A percentile compares a stretch with the other conserved stretches of the same genome.
phyloP scores from a whole-genome alignment of 2,888 invertebrate genomes.

The Stramonita haemastoma region DNA sequence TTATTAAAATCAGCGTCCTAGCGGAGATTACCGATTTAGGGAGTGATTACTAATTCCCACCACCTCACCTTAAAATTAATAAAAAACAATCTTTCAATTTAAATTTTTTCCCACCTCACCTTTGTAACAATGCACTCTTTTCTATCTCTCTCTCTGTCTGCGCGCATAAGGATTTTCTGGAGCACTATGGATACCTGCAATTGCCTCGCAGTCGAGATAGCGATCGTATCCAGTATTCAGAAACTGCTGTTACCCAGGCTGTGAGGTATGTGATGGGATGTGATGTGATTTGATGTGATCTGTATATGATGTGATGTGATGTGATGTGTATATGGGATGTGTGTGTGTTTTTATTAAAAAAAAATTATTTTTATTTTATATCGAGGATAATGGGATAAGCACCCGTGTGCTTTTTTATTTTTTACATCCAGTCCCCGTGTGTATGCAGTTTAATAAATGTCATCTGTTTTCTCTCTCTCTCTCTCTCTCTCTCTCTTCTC shows the following conservation, averaged over 20 bases:
- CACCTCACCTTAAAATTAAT: too few species aligned
- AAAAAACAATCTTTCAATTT: neutral
- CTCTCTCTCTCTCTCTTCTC: neutral
- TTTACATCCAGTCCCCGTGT: too few species aligned
- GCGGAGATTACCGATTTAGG: too few species aligned
- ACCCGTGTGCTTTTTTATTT: too few species aligned
- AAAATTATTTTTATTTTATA: neutral
- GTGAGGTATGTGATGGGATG: neutral
- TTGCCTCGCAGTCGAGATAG: neutral
- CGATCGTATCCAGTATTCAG: neutral
- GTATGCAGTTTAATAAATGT: neutral
- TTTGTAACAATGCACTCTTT: too few species aligned
- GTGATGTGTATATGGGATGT: neutral
- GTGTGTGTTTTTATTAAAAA: neutral
- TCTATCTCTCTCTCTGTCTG: neutral
- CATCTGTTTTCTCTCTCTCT: neutral
- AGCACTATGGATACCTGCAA: neutral
- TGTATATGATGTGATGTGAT: neutral
- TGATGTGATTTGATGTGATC: neutral
- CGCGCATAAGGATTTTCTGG: neutral
- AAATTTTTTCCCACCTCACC: too few species aligned
- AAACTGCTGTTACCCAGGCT: neutral
- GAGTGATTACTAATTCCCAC: too few species aligned
- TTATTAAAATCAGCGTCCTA: too few species aligned
- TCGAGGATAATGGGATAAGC: neutral